Percentiles rank a stretch among this genome's conserved stretches.
phyloP scores from a whole-genome alignment of 2,113 vertebrate genomes.

The Menidia beryllina region DNA sequence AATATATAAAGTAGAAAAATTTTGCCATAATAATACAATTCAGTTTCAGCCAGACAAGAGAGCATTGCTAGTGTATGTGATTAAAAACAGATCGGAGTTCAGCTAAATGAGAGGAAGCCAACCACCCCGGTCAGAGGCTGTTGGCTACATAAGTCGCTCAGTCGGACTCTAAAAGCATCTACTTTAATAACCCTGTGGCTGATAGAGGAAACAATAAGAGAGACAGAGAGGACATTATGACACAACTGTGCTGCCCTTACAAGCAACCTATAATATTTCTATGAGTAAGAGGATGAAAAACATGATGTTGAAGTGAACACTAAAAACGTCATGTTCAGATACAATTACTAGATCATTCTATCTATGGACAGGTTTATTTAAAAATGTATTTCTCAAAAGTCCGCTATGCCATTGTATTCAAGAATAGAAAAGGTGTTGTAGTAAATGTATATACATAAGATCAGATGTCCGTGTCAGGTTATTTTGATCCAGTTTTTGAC shows the following conservation, averaged over 20 bases:
- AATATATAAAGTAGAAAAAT: not conserved
- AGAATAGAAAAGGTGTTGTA: too few relatives aligned
- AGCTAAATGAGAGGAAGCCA: conserved; percentile 14
- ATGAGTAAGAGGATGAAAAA: conserved; percentile 4
- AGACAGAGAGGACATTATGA: conserved; percentile 34
- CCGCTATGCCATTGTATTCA: too few relatives aligned
- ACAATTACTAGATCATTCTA: not conserved
- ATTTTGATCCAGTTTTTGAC: too few relatives aligned
- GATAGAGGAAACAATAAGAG: conserved; percentile 58
- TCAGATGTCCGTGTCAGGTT: too few relatives aligned
- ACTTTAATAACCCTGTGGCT: conserved; percentile 74
- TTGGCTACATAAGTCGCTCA: conserved; percentile 26
- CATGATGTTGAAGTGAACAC: not conserved
- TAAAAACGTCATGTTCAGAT: not conserved
- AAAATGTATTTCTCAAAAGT: too few relatives aligned
- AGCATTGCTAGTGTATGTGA: not conserved
- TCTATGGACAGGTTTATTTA: not conserved
- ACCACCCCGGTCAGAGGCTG: conserved; percentile 7
- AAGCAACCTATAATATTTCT: not conserved
- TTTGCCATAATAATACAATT: not conserved
- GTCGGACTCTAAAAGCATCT: conserved; percentile 83
- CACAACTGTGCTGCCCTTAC: conserved; percentile 27
- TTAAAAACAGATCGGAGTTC: conserved; percentile 23
- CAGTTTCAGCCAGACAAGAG: not conserved
- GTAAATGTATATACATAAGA: too few relatives aligned